A percentile compares a stretch with the other conserved stretches of the same genome.
Evolutionary conservation across 2,113 vertebrate species (phyloP).

Genomic region (Potamarius usumacintae): DNA sequence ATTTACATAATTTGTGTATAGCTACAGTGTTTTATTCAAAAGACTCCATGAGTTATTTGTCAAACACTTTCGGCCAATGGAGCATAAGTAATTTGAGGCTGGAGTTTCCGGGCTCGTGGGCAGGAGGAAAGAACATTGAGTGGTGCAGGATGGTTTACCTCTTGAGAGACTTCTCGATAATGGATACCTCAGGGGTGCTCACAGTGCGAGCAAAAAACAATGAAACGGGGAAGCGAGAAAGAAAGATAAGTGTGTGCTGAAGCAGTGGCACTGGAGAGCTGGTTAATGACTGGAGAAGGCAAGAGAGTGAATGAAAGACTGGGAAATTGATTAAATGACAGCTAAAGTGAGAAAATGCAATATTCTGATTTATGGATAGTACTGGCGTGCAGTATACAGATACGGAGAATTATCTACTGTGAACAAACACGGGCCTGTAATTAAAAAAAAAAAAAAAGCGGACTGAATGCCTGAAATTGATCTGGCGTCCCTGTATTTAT

Average conservation of each 20-base stretch:
- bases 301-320: not conserved
- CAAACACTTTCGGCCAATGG: constrained; percentile 14
- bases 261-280: constrained; percentile 27
- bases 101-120: constrained; percentile 17
- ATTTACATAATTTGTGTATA: not conserved
- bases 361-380: constrained; percentile 26
- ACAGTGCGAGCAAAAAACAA: constrained; percentile 12
- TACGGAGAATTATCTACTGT: constrained; percentile 33
- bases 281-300: constrained; percentile 47
- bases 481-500: constrained; percentile 6
- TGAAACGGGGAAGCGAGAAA: constrained; percentile 30
- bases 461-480: constrained; percentile 30
- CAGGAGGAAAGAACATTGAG: constrained; percentile 26
- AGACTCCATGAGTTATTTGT: constrained; percentile 29
- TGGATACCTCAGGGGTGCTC: constrained; percentile 21
- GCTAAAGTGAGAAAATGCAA: constrained; percentile 18
- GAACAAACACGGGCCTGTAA: constrained; percentile 40
- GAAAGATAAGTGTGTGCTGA: constrained; percentile 40
- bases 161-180: constrained; percentile 35
- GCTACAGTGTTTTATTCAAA: not conserved
- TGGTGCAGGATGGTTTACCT: constrained; percentile 37
- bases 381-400: constrained; percentile 32
- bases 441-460: constrained; percentile 15
- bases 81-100: constrained; percentile 13
- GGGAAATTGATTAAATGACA: constrained; percentile 2